These are phyloP conservation scores for Parnassius mnemosyne DNA, from an alignment of 2,888 invertebrate genomes.

Conservation along the genomic window DNA sequence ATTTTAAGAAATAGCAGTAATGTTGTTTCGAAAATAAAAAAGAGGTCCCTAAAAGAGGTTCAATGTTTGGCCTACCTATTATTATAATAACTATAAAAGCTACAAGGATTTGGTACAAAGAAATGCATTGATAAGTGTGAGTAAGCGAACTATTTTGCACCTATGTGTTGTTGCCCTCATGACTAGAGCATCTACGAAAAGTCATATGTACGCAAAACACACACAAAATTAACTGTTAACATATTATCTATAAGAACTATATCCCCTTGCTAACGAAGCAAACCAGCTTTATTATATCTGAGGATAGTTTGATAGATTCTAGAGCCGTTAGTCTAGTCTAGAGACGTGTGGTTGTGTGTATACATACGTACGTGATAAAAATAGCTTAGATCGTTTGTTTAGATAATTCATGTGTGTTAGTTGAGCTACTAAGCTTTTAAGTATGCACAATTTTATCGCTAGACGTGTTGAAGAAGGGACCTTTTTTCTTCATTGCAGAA, in stretches of 20 bases:
- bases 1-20: too few relatives aligned
- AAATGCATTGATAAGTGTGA: not conserved
- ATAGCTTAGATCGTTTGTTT: constrained; percentile 3
- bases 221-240: constrained; percentile 5
- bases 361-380: constrained; percentile 2
- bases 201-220: not conserved
- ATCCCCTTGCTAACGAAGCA: constrained; percentile 6
- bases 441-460: too few relatives aligned
- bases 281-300: not conserved
- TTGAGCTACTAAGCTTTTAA: too few relatives aligned
- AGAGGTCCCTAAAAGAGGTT: too few relatives aligned
- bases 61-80: too few relatives aligned
- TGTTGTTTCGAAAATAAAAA: too few relatives aligned
- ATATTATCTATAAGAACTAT: constrained; percentile 1
- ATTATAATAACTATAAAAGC: too few relatives aligned
- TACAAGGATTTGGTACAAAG: too few relatives aligned
- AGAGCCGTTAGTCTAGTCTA: constrained; percentile 13
- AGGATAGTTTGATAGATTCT: too few relatives aligned
- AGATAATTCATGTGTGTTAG: not conserved
- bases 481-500: too few relatives aligned
- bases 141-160: constrained; percentile 12
- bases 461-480: too few relatives aligned
- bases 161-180: constrained; percentile 19
- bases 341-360: constrained; percentile 7
- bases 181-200: not conserved